Conservation (phyloP, 2,113 vertebrate genomes). For the Tetrax tetrax region DNA sequence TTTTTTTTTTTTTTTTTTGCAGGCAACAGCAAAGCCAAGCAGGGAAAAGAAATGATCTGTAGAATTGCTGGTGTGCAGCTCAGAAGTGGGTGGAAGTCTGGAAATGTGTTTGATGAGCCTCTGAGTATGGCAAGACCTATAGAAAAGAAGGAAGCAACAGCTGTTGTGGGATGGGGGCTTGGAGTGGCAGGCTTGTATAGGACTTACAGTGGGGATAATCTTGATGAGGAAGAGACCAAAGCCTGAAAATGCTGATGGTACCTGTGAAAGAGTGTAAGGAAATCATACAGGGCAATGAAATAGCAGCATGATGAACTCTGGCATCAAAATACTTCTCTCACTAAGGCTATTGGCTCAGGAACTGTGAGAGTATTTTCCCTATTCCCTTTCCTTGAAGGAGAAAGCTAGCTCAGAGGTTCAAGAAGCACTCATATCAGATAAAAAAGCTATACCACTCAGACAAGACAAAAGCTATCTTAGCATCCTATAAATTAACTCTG, state of each 20-base stretch:
- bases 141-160: background rate
- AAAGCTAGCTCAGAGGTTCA: background rate
- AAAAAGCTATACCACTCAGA: background rate
- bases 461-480: background rate
- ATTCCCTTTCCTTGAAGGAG: background rate
- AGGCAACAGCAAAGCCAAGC: background rate
- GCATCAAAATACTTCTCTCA: background rate
- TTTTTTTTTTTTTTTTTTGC: too few relatives aligned
- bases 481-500: background rate
- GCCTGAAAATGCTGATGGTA: background rate
- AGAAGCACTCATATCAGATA: background rate
- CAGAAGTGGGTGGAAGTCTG: constrained; percentile 28
- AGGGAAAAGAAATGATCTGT: background rate
- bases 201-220: background rate
- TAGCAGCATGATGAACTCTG: background rate
- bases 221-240: background rate
- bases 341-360: background rate
- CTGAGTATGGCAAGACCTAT: background rate
- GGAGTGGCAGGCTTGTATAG: constrained; percentile 2
- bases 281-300: background rate
- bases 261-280: background rate
- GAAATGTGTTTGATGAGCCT: constrained; percentile 7
- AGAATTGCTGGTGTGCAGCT: background rate
- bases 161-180: background rate
- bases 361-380: background rate